Evolutionary conservation across 1,140 invertebrate genomes (phyloP), one percentile per base, ranked within the genome.

Genomic region (Drosophila punjabiensis): DNA sequence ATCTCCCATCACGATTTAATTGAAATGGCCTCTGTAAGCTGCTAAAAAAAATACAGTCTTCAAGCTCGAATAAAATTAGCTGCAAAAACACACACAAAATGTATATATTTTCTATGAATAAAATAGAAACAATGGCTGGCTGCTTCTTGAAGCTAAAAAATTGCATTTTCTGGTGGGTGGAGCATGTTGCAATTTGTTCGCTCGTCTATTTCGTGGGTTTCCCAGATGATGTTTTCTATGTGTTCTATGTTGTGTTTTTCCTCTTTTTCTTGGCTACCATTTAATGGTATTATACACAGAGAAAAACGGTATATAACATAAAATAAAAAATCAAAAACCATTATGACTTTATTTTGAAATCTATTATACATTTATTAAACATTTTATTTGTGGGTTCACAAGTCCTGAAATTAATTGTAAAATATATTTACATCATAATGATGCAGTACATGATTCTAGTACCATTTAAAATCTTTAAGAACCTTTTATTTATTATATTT

Each of bases 1-100:
- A 87, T 70, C 81, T 68, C 37, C 50, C 85, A 81, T 81, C 81
- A 89, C 81, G 85, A 85, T 70, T 81, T 89, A 88, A 85, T 88
- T 88, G 78, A 65, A 67, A 68, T 81, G 81, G 67, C 85, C 85
- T 89, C 70, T 65, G 14, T 28, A 33, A 67, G 55, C 60, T n/a
- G 50, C 50, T 32, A 52, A 58, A 32, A 35, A 20, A 35, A 10
- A 56, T 10, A 62, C 13, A 61, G 66, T 43, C 37, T 48, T 67
- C 20, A 14, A 35, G 56, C 73, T 64, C 61, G 65, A 86, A 67
- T 30, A 60, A 75, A 82, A 79, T 80, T 67, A 76, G 59, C 75
- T 56, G 37, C 32, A 67, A 55, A 62, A 60, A 64, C 56, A 81
- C 52, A 82, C 52, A 70, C 55, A 64, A 76, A 73, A 73, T 82